These are phyloP conservation scores for Metalampra italica DNA, from an alignment of 2,888 invertebrate genomes.

Conservation along the genomic window DNA sequence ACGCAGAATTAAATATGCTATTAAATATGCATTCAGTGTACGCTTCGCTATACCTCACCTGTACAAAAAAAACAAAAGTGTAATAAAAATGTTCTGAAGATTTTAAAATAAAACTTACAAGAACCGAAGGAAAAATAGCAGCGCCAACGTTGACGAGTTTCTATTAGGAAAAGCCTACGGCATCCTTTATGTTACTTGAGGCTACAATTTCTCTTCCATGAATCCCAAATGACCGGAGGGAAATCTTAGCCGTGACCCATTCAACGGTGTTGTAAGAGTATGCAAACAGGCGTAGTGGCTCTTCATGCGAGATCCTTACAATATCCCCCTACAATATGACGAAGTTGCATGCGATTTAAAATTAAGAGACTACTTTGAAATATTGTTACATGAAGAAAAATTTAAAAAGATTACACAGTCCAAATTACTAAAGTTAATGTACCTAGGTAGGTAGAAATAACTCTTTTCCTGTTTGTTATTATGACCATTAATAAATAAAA, in stretches of 20 bases:
- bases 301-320: slow-evolving; percentile 24
- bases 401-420: no score
- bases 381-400: no score
- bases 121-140: slow-evolving; percentile 47
- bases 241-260: slow-evolving; percentile 77
- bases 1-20: not conserved
- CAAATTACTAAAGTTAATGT: not conserved
- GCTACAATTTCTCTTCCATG: slow-evolving; percentile 76
- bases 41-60: slow-evolving; percentile 26
- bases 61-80: slow-evolving; percentile 31
- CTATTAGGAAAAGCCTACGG: slow-evolving; percentile 66
- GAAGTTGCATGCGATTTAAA: no score
- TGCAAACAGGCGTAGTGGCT: slow-evolving; percentile 28
- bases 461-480: no score
- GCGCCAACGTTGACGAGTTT: slow-evolving; percentile 57
- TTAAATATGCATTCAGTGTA: slow-evolving; percentile 17
- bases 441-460: no score
- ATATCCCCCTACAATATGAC: not conserved
- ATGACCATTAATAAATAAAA: no score
- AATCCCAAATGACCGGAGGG: slow-evolving; percentile 78
- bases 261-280: slow-evolving; percentile 57
- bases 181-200: slow-evolving; percentile 73
- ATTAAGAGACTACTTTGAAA: no score
- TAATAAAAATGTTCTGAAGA: slow-evolving; percentile 39
- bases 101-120: slow-evolving; percentile 53